Percentiles rank a stretch among this genome's conserved stretches.
Conservation (phyloP, 2,113 vertebrate genomes). For the Rhinolophus ferrumequinum region DNA sequence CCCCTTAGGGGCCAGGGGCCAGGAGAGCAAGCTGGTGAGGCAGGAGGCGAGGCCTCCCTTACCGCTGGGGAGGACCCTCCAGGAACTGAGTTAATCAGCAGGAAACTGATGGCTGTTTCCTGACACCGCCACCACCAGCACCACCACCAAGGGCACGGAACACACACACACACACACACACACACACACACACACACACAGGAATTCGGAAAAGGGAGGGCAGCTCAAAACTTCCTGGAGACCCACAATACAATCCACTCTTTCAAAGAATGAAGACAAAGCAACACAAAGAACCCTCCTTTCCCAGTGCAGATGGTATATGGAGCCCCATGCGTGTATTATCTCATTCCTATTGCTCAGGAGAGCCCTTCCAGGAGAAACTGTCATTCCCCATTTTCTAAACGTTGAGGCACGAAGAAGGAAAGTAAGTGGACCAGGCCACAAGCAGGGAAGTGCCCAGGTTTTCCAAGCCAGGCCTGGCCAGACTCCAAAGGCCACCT, state of each 20-base stretch:
- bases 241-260: not conserved
- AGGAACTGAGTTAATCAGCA: slow-evolving; percentile 69
- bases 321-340: not conserved
- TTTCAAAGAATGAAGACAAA: not conserved
- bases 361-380: not conserved
- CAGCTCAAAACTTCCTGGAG: slow-evolving; percentile 50
- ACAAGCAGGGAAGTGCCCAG: not conserved
- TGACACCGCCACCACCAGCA: not conserved
- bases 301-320: not conserved
- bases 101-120: slow-evolving; percentile 68
- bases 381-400: not conserved
- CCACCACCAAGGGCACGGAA: not conserved
- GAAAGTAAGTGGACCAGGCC: not conserved
- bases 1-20: not conserved
- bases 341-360: not conserved
- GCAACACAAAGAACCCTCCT: not conserved
- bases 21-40: not conserved
- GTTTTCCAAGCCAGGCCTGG: not conserved
- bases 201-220: slow-evolving; percentile 47
- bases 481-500: not conserved
- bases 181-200: not conserved
- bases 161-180: not conserved
- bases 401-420: not conserved
- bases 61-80: slow-evolving; percentile 7
- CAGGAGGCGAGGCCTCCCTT: not conserved